These are phyloP conservation scores for Catharus fuscescens DNA, from an alignment of 2,113 vertebrate species.

Conservation along the genomic window DNA sequence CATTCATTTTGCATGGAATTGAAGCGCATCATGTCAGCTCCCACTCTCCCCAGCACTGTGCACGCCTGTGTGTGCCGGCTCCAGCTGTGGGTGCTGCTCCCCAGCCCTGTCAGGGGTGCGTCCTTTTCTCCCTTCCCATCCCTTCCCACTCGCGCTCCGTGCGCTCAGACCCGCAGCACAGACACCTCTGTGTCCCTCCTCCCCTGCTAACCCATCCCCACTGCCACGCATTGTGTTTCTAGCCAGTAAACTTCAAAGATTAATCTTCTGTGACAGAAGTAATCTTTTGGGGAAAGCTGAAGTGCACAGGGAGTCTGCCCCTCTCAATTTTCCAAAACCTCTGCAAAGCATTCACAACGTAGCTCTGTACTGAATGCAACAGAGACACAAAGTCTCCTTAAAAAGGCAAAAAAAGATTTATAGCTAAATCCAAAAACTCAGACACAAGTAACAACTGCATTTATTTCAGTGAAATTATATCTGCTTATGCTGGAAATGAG, in stretches of 20 bases:
- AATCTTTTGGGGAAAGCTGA: background rate
- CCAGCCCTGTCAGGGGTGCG: background rate
- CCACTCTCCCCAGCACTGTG: background rate
- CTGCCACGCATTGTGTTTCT: background rate
- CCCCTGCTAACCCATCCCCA: background rate
- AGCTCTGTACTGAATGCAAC: background rate
- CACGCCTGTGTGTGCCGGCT: background rate
- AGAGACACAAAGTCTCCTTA: background rate
- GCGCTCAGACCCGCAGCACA: background rate
- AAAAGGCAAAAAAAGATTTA: background rate
- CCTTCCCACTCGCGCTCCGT: background rate
- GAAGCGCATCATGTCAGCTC: slow-evolving; percentile 25
- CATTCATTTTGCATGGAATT: slow-evolving; percentile 16
- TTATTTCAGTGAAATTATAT: background rate
- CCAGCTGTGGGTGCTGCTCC: background rate
- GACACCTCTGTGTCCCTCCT: background rate
- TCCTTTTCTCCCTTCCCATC: background rate
- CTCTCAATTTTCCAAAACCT: background rate
- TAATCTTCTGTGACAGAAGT: slow-evolving; percentile 2
- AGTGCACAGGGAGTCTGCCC: background rate
- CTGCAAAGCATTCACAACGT: background rate
- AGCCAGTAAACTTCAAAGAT: background rate
- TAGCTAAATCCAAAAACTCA: background rate
- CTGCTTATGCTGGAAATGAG: background rate
- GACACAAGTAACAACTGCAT: background rate